A percentile compares a stretch with the other conserved stretches of the same genome.
Conservation (phyloP, 2,888 invertebrate species). For the Nebria salina region DNA sequence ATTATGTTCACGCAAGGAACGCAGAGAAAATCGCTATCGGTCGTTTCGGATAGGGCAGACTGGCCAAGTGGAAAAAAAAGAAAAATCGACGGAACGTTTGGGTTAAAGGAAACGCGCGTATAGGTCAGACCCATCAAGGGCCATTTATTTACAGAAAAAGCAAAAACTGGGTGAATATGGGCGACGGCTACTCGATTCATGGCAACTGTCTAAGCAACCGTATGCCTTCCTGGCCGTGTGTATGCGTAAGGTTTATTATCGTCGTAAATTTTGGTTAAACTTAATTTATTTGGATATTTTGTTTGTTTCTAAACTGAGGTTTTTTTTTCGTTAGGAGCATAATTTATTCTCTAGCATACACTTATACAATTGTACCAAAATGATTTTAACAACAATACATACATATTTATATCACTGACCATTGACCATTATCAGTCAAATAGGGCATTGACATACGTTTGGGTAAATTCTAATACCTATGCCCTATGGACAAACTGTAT, state of each 20-base stretch:
- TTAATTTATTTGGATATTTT: neutral
- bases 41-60: slow-evolving; percentile 28
- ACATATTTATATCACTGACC: no score
- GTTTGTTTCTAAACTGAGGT: neutral
- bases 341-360: neutral
- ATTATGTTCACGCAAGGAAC: neutral
- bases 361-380: no score
- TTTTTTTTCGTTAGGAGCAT: neutral
- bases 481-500: no score
- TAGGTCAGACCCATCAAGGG: slow-evolving; percentile 13
- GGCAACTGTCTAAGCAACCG: no score
- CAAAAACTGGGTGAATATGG: neutral
- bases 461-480: no score
- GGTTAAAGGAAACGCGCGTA: slow-evolving; percentile 12
- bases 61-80: slow-evolving; percentile 40
- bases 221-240: neutral
- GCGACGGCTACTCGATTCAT: no score
- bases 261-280: neutral
- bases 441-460: no score
- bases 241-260: neutral
- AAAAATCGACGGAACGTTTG: slow-evolving; percentile 26
- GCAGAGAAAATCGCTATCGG: slow-evolving; percentile 27
- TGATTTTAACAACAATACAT: no score
- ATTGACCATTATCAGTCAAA: no score
- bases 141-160: slow-evolving; percentile 20